Evolutionary conservation across 2,113 vertebrate species (phyloP).

Genomic region (Stigmatopora argus): DNA sequence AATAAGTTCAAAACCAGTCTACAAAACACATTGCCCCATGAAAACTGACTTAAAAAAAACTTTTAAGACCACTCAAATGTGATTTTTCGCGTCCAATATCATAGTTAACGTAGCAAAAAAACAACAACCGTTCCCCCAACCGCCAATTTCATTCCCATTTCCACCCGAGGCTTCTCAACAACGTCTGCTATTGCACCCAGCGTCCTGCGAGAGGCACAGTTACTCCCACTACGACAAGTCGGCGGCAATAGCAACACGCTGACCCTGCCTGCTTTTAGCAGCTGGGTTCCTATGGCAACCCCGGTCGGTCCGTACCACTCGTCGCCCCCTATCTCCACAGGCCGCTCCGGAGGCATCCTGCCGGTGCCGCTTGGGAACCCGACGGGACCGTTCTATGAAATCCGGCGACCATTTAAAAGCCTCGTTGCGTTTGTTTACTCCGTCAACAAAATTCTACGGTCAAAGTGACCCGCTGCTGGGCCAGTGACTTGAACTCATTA

Average conservation of each 20-base stretch:
- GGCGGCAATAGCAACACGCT: conserved; percentile 41
- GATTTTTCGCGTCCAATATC: too few relatives aligned
- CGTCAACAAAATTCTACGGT: not conserved
- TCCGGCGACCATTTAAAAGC: not conserved
- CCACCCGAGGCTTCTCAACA: not conserved
- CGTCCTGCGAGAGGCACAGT: conserved; percentile 57
- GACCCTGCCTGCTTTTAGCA: conserved; percentile 69
- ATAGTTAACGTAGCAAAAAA: too few relatives aligned
- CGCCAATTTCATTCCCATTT: too few relatives aligned
- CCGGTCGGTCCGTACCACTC: conserved; percentile 60
- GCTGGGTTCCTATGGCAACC: conserved; percentile 71
- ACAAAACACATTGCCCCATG: not conserved
- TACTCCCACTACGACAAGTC: conserved; percentile 18
- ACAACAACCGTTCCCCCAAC: too few relatives aligned
- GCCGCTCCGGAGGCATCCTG: conserved; percentile 48
- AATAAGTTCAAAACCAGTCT: not conserved
- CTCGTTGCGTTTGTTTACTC: not conserved
- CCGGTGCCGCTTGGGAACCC: conserved; percentile 41
- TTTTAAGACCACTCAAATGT: too few relatives aligned
- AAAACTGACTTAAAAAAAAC: too few relatives aligned
- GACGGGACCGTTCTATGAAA: not conserved
- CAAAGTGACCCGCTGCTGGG: not conserved
- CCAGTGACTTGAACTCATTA: too few relatives aligned
- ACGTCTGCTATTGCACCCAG: conserved; percentile 14
- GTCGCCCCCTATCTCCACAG: conserved; percentile 42